Conservation (phyloP, 1,140 invertebrate species). For the Habropoda laboriosa region DNA sequence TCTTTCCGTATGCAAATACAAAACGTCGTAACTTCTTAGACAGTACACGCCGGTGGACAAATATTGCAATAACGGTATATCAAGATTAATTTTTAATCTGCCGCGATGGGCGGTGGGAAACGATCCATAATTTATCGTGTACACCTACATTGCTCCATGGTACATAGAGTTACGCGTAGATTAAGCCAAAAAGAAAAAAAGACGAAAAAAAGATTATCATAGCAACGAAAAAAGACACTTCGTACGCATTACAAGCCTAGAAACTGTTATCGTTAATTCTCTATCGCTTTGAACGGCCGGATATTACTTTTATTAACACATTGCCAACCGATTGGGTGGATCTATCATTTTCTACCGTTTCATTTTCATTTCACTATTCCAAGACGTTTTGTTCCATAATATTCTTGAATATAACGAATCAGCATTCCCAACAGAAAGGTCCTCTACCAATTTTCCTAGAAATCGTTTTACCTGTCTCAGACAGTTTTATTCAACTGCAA, state of each 20-base stretch:
- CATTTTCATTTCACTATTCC: too few species aligned
- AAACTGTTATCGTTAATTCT: conserved; percentile 22
- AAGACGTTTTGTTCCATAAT: too few species aligned
- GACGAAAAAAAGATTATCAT: not conserved
- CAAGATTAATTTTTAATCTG: conserved; percentile 64
- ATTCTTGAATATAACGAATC: too few species aligned
- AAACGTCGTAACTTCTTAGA: conserved; percentile 22
- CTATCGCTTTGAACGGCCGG: not conserved
- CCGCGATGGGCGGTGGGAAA: conserved; percentile 27
- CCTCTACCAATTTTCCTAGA: too few species aligned
- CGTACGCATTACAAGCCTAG: too few species aligned
- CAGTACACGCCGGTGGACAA: conserved; percentile 13
- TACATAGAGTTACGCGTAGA: not conserved
- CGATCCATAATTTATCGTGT: conserved; percentile 51
- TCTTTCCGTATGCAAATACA: conserved; percentile 17
- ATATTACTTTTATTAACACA: not conserved
- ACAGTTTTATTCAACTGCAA: too few species aligned
- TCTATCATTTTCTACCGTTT: too few species aligned
- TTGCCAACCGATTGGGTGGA: too few species aligned
- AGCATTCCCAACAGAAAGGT: too few species aligned
- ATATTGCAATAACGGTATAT: conserved; percentile 36
- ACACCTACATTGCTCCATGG: not conserved
- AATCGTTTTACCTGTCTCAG: too few species aligned
- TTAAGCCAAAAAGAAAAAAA: not conserved
- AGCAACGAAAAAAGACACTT: not conserved